A percentile compares a stretch with the other conserved stretches of the same genome.
Conservation (phyloP, 2,888 invertebrate genomes). For the Temnothorax unifasciatus region DNA sequence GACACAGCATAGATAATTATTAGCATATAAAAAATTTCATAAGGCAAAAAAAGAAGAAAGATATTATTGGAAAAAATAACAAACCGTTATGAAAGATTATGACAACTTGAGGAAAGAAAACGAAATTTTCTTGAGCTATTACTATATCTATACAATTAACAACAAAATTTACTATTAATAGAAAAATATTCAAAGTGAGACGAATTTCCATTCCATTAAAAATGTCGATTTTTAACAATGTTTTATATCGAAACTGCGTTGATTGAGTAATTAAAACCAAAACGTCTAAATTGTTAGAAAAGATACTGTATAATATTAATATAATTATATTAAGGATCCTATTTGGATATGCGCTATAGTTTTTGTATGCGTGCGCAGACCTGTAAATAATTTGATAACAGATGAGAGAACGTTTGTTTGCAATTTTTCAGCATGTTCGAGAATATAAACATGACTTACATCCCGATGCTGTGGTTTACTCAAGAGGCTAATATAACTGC, state of each 20-base stretch:
- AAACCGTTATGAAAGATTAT: neutral
- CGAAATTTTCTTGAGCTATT: neutral
- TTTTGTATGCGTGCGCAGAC: neutral
- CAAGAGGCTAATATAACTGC: conserved; percentile 89
- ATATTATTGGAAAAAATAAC: neutral
- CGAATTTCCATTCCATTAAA: neutral
- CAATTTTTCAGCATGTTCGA: conserved; percentile 87
- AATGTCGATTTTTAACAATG: neutral
- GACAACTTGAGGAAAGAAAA: neutral
- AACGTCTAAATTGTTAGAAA: neutral
- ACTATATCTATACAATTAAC: neutral
- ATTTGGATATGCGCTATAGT: neutral
- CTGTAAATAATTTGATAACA: neutral
- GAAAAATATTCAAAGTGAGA: neutral
- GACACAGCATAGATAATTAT: neutral
- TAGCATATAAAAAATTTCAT: neutral
- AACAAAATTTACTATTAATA: neutral
- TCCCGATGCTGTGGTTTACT: conserved; percentile 93
- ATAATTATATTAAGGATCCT: neutral
- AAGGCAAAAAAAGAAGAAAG: neutral
- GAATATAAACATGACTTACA: conserved; percentile 87
- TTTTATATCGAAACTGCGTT: neutral
- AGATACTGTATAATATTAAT: neutral
- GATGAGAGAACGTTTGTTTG: conserved; percentile 47
- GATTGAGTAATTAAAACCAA: neutral